Conservation (phyloP, 2,888 invertebrate genomes). For the Rutpela maculata region DNA sequence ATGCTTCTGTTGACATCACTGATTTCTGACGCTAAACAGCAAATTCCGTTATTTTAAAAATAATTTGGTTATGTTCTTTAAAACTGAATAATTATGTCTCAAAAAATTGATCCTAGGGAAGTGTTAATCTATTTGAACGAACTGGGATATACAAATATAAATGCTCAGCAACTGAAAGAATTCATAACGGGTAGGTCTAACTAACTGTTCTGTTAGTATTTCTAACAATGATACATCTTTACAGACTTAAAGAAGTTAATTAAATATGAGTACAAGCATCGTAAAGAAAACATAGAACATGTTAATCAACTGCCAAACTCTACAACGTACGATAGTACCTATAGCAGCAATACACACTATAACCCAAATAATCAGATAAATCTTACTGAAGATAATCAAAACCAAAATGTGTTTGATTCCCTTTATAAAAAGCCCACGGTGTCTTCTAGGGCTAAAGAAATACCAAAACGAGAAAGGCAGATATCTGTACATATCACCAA, state of each 20-base stretch:
- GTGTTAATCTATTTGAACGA: conserved; percentile 85
- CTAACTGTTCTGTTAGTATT: not conserved
- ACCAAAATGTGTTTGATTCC: conserved; percentile 61
- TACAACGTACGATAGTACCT: conserved; percentile 47
- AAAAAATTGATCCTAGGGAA: conserved; percentile 81
- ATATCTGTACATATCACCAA: conserved; percentile 64
- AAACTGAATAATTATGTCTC: conserved; percentile 57
- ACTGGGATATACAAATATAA: conserved; percentile 85
- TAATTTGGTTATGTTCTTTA: conserved; percentile 7
- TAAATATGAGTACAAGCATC: conserved; percentile 76
- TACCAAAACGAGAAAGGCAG: conserved; percentile 58
- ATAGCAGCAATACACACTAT: conserved; percentile 28
- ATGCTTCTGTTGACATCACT: not conserved
- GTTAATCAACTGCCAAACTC: conserved; percentile 20
- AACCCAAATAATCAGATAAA: conserved; percentile 24
- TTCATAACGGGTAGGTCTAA: conserved; percentile 83
- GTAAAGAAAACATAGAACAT: conserved; percentile 58
- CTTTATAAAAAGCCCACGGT: conserved; percentile 71
- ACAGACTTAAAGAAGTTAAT: conserved; percentile 82
- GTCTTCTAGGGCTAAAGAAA: conserved; percentile 71
- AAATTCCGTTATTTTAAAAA: conserved; percentile 19
- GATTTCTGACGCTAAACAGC: not conserved
- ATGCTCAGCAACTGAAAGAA: conserved; percentile 84
- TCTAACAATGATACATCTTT: conserved; percentile 58
- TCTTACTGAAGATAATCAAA: not conserved